A percentile compares a stretch with the other conserved stretches of the same genome.
Evolutionary conservation across 2,113 vertebrate species (phyloP).

Genomic region (Ramphastos sulfuratus): DNA sequence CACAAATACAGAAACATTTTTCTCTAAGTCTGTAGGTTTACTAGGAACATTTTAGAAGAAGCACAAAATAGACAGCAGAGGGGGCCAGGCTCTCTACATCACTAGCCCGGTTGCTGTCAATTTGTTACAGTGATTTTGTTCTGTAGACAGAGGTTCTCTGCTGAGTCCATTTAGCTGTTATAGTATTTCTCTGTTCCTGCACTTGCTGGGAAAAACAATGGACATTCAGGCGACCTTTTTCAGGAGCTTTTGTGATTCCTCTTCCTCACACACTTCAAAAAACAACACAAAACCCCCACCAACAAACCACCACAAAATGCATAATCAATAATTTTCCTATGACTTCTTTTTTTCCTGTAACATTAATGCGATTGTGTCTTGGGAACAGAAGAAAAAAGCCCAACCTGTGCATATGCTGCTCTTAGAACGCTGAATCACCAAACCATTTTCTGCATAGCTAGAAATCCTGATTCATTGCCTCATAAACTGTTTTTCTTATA

Average conservation of each 20-base stretch:
- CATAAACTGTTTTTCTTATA: background rate
- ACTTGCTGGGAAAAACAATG: background rate
- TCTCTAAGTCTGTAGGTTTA: background rate
- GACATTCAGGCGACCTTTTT: background rate
- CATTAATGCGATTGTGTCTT: background rate
- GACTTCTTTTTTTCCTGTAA: background rate
- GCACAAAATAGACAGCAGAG: conserved; percentile 68
- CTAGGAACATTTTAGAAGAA: conserved; percentile 23
- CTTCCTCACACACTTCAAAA: background rate
- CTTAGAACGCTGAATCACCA: background rate
- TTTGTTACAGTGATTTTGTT: conserved; percentile 42
- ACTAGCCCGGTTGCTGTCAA: conserved; percentile 25
- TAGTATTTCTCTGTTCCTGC: background rate
- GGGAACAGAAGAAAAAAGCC: background rate
- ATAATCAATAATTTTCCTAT: background rate
- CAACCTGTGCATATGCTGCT: background rate
- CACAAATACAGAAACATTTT: background rate
- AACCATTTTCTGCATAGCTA: background rate
- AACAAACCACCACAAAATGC: background rate
- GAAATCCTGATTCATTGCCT: background rate
- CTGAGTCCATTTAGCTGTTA: conserved; percentile 32
- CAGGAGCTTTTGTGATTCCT: background rate
- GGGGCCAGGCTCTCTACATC: conserved; percentile 70
- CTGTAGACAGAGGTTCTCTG: conserved; percentile 6
- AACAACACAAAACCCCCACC: background rate